These are phyloP conservation scores for Pedionomus torquatus DNA, from an alignment of 2,113 vertebrate genomes.

Conservation along the genomic window DNA sequence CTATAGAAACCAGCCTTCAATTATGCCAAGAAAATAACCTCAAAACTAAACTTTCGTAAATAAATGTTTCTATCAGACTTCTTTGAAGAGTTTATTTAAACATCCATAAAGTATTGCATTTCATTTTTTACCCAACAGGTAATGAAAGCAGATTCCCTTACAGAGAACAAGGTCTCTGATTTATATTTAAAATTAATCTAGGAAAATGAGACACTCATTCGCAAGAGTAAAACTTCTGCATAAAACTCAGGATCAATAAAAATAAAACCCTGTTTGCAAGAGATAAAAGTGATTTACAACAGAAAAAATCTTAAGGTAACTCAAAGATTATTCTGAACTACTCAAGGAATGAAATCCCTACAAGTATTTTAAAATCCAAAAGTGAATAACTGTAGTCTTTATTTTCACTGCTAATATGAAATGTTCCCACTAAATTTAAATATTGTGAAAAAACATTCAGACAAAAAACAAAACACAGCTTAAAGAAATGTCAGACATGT, in stretches of 20 bases:
- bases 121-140: constrained; percentile 38
- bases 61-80: constrained; percentile 38
- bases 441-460: constrained; percentile 58
- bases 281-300: constrained; percentile 60
- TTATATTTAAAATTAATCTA: constrained; percentile 69
- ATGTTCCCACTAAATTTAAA: constrained; percentile 61
- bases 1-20: constrained; percentile 17
- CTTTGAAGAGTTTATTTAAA: constrained; percentile 37
- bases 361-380: constrained; percentile 46
- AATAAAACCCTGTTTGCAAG: neutral
- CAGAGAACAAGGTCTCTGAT: constrained; percentile 41
- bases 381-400: neutral
- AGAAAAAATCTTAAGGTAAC: constrained; percentile 56
- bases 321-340: constrained; percentile 67
- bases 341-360: constrained; percentile 31
- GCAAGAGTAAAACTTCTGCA: constrained; percentile 20
- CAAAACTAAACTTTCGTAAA: constrained; percentile 48
- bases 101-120: constrained; percentile 31
- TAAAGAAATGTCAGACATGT: constrained; percentile 75
- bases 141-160: constrained; percentile 44
- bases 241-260: constrained; percentile 31
- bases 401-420: constrained; percentile 46
- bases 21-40: constrained; percentile 53
- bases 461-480: constrained; percentile 68
- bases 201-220: constrained; percentile 49